A percentile compares a stretch with the other conserved stretches of the same genome.
These are phyloP conservation scores for Eupsittula cactorum DNA, from an alignment of 2,113 vertebrate species.

Conservation along the genomic window DNA sequence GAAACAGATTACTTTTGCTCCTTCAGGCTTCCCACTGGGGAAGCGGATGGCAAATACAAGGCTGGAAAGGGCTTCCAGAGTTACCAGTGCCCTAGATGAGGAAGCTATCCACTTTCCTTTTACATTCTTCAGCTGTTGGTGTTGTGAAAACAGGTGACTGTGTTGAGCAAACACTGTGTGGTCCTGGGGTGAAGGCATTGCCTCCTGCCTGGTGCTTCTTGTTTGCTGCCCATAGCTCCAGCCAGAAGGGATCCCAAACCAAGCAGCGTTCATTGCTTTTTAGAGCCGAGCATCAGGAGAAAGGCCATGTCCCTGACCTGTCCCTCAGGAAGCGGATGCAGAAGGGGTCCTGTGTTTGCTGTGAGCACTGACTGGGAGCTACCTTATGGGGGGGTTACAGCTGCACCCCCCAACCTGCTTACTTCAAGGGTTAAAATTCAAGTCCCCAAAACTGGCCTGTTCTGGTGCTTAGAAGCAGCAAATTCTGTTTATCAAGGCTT, in stretches of 20 bases:
- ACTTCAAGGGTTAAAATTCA: background rate
- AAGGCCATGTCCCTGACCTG: background rate
- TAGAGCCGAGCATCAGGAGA: background rate
- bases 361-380: fast-evolving
- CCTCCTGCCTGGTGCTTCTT: background rate
- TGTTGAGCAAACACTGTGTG: background rate
- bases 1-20: slow-evolving; percentile 39
- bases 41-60: background rate
- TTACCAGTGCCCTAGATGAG: background rate
- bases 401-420: background rate
- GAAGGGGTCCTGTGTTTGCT: background rate
- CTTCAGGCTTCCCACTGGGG: background rate
- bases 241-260: background rate
- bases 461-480: background rate
- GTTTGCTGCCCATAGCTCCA: background rate
- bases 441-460: background rate
- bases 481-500: background rate
- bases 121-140: background rate
- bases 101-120: background rate
- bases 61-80: background rate
- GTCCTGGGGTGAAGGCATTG: background rate
- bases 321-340: background rate
- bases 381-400: background rate
- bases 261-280: background rate
- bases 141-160: background rate